A percentile compares a stretch with the other conserved stretches of the same genome.
These are phyloP conservation scores for Meghimatium bilineatum DNA, from an alignment of 2,888 invertebrate genomes.

Conservation along the genomic window DNA sequence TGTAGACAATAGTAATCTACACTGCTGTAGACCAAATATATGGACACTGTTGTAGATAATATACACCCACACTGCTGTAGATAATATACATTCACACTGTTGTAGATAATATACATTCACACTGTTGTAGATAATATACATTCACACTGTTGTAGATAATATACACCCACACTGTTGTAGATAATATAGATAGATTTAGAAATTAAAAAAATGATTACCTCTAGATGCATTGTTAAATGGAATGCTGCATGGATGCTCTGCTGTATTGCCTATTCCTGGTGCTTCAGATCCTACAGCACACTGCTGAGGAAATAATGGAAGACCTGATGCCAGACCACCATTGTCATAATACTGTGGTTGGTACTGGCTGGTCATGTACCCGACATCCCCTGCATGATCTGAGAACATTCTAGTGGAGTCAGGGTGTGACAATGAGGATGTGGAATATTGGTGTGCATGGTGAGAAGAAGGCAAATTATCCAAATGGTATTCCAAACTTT, in stretches of 20 bases:
- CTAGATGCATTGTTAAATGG: conserved; percentile 33
- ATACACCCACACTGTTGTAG: background rate
- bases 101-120: too few species aligned
- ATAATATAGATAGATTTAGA: background rate
- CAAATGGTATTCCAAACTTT: conserved; percentile 33
- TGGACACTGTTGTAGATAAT: too few species aligned
- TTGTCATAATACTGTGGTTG: conserved; percentile 32
- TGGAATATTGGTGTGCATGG: conserved; percentile 25
- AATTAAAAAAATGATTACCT: conserved; percentile 11
- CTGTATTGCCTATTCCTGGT: conserved; percentile 34
- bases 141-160: too few species aligned
- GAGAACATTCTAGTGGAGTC: conserved; percentile 32
- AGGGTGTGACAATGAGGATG: conserved; percentile 26
- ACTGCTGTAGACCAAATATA: too few species aligned
- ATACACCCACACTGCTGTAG: too few species aligned
- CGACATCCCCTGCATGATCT: conserved; percentile 23
- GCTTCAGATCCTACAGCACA: conserved; percentile 48
- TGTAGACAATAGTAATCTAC: too few species aligned
- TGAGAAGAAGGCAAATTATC: conserved; percentile 31
- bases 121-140: too few species aligned
- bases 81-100: too few species aligned
- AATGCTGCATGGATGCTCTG: conserved; percentile 32
- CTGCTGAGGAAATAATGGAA: conserved; percentile 43
- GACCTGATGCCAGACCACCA: conserved; percentile 2
- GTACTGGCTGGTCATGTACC: conserved; percentile 30